phyloP scores from a whole-genome alignment of 2,888 invertebrate genomes.

The Dryomyza anilis region DNA sequence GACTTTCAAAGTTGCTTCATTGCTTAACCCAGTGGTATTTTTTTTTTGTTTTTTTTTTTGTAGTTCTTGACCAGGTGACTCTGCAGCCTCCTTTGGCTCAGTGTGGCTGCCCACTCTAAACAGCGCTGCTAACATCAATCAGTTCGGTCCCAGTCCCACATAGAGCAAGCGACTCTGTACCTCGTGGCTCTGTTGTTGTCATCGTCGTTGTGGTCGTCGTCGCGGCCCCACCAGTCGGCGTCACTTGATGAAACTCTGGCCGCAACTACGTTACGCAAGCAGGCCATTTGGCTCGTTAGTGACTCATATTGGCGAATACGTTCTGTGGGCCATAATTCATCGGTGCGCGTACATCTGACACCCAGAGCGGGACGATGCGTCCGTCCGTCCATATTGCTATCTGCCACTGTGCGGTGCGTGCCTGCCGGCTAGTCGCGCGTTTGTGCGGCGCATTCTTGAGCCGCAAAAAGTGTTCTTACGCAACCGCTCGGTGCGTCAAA shows the following conservation, averaged over 20 bases:
- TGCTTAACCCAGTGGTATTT: no score
- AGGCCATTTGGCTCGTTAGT: conserved; percentile 16
- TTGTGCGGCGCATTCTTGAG: neutral
- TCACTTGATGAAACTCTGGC: no score
- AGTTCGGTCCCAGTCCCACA: neutral
- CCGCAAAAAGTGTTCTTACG: conserved; percentile 5
- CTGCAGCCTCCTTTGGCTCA: no score
- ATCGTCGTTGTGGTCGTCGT: no score
- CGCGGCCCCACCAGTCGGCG: no score
- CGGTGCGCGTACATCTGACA: neutral
- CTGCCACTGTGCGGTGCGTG: neutral
- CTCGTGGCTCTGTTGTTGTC: neutral
- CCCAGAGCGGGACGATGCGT: neutral
- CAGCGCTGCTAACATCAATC: neutral
- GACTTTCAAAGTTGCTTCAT: no score
- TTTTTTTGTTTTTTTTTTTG: no score
- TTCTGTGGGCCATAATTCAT: conserved; percentile 13
- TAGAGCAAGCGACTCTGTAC: neutral
- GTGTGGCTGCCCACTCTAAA: no score
- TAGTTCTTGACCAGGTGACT: no score
- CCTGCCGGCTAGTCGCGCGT: neutral
- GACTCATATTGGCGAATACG: conserved; percentile 20
- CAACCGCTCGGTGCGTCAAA: neutral
- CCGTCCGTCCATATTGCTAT: neutral
- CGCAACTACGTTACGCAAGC: conserved; percentile 19